Percentiles rank a stretch among this genome's conserved stretches.
phyloP scores from a whole-genome alignment of 1,140 invertebrate genomes.

The Drosophila yakuba region DNA sequence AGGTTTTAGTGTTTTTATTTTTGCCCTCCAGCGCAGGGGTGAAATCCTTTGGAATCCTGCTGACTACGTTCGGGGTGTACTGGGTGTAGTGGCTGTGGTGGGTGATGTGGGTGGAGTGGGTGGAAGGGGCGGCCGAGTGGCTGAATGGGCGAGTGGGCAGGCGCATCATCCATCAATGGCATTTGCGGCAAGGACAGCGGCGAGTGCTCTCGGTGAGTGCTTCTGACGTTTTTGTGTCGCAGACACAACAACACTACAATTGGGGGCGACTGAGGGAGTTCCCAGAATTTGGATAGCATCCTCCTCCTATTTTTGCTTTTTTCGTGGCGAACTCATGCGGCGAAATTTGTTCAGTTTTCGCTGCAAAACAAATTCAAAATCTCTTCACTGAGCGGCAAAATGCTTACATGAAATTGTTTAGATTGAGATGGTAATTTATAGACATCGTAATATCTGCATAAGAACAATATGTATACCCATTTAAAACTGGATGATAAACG shows the following conservation, averaged over 20 bases:
- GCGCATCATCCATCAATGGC: conserved; percentile 83
- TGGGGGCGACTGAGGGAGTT: not conserved
- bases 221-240: conserved; percentile 72
- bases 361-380: conserved; percentile 36
- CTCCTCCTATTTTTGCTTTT: conserved; percentile 17
- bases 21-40: conserved; percentile 32
- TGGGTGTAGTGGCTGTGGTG: not conserved
- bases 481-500: too few species aligned
- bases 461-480: too few species aligned
- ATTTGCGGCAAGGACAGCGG: conserved; percentile 67
- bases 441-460: too few species aligned
- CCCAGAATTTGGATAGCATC: conserved; percentile 28
- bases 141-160: conserved; percentile 45
- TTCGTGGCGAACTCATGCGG: conserved; percentile 8
- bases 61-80: not conserved
- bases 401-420: not conserved
- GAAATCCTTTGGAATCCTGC: conserved; percentile 1
- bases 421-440: too few species aligned
- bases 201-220: conserved; percentile 62
- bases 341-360: conserved; percentile 52
- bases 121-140: not conserved
- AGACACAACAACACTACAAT: conserved; percentile 37
- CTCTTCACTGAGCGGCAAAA: conserved; percentile 13
- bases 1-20: conserved; percentile 80
- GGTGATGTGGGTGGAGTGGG: not conserved